Conservation (phyloP, 2,888 invertebrate species). For the Rhorus exstirpatorius region DNA sequence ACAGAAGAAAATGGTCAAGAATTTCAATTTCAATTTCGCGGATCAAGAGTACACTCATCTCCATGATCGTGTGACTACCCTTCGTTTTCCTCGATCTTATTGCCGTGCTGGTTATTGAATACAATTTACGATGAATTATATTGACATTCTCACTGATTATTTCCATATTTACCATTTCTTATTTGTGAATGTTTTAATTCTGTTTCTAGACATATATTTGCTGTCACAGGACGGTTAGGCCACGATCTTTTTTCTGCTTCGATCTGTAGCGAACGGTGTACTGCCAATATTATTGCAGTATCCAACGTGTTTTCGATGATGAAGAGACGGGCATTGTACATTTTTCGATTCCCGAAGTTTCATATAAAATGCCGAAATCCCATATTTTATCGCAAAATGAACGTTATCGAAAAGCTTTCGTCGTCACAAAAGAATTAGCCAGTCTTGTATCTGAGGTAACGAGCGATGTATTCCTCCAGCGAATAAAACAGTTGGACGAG, state of each 20-base stretch:
- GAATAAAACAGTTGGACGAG: background rate
- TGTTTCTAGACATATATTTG: slow-evolving; percentile 9
- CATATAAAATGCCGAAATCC: background rate
- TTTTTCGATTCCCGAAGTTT: background rate
- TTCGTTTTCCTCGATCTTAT: slow-evolving; percentile 41
- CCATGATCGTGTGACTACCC: slow-evolving; percentile 49
- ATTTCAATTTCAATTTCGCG: background rate
- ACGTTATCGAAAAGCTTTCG: slow-evolving; percentile 7
- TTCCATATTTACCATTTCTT: background rate
- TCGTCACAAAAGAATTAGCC: slow-evolving; percentile 1
- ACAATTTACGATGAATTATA: background rate
- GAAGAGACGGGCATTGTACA: background rate
- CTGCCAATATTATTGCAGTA: background rate
- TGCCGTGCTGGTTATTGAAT: slow-evolving; percentile 53
- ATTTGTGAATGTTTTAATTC: background rate
- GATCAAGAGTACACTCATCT: slow-evolving; percentile 7
- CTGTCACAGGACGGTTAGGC: background rate
- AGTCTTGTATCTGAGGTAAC: background rate
- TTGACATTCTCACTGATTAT: background rate
- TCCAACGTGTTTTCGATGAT: background rate
- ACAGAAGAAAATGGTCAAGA: background rate
- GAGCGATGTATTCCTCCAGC: background rate
- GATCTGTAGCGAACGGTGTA: slow-evolving; percentile 5
- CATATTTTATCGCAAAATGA: slow-evolving; percentile 7
- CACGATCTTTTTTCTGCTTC: background rate